A percentile compares a stretch with the other conserved stretches of the same genome.
Conservation (phyloP, 1,140 invertebrate genomes). For the Calycopis cecrops region DNA sequence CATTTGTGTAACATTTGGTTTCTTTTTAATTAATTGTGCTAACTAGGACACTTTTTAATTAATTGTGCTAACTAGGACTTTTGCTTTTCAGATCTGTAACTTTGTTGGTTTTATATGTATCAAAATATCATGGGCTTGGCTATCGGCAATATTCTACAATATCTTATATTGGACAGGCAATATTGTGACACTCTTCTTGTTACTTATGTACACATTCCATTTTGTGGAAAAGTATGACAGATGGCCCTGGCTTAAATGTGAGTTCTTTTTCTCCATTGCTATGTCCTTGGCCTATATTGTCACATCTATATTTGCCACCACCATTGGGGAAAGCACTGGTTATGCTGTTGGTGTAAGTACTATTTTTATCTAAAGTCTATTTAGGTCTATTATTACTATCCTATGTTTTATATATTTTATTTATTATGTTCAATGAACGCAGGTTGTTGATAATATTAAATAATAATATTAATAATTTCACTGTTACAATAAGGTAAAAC, state of each 20-base stretch:
- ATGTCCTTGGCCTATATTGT: conserved; percentile 80
- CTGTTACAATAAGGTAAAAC: no score
- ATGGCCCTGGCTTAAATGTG: conserved; percentile 90
- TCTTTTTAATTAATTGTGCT: no score
- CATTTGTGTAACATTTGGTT: no score
- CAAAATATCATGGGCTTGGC: conserved; percentile 79
- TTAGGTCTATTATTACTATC: no score
- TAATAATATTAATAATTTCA: no score
- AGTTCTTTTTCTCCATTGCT: conserved; percentile 82
- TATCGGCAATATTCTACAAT: conserved; percentile 77
- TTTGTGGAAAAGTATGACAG: conserved; percentile 88
- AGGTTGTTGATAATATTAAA: no score
- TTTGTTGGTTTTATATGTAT: conserved; percentile 90
- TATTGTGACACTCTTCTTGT: conserved; percentile 85
- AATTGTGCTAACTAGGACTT: no score
- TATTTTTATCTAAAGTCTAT: background rate
- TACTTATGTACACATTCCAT: conserved; percentile 89
- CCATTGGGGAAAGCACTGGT: conserved; percentile 49
- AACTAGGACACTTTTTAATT: no score
- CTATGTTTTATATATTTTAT: no score
- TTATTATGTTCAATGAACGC: no score
- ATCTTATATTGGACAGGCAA: conserved; percentile 89
- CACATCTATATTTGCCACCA: conserved; percentile 56
- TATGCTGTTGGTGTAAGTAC: conserved; percentile 61
- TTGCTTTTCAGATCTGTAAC: conserved; percentile 81